Evolutionary conservation across 2,888 invertebrate species (phyloP).

Genomic region (Villa cingulata): DNA sequence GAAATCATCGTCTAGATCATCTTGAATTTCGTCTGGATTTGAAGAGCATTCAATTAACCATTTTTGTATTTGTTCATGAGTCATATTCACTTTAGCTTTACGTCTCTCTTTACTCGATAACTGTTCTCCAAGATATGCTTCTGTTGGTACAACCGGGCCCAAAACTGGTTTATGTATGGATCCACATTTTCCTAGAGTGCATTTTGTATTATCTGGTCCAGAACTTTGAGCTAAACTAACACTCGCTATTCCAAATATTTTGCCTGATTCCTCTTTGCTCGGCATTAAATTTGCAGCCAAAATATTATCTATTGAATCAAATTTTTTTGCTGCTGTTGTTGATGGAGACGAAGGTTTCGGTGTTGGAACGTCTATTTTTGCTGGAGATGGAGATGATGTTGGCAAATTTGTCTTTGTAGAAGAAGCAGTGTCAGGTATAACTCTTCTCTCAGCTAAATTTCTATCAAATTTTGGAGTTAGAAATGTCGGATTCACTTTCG

Average conservation of each 20-base stretch:
- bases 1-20: constrained; percentile 34
- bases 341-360: background rate
- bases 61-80: constrained; percentile 53
- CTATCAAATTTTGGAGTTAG: constrained; percentile 34
- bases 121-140: constrained; percentile 33
- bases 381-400: constrained; percentile 1
- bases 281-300: constrained; percentile 35
- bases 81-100: constrained; percentile 53
- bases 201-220: constrained; percentile 36
- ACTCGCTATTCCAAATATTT: constrained; percentile 37
- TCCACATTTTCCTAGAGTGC: constrained; percentile 36
- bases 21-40: constrained; percentile 37
- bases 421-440: constrained; percentile 19
- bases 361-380: background rate
- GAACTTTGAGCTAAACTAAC: constrained; percentile 36
- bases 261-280: constrained; percentile 37
- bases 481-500: constrained; percentile 35
- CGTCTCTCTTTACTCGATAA: constrained; percentile 33
- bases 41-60: constrained; percentile 46
- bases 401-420: constrained; percentile 22
- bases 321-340: background rate
- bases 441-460: constrained; percentile 17
- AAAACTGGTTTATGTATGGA: constrained; percentile 36
- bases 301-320: constrained; percentile 23
- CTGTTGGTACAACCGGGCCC: constrained; percentile 35